Base-by-base conservation (phyloP, 2,888 invertebrate species). In the Ophraella communa region DNA sequence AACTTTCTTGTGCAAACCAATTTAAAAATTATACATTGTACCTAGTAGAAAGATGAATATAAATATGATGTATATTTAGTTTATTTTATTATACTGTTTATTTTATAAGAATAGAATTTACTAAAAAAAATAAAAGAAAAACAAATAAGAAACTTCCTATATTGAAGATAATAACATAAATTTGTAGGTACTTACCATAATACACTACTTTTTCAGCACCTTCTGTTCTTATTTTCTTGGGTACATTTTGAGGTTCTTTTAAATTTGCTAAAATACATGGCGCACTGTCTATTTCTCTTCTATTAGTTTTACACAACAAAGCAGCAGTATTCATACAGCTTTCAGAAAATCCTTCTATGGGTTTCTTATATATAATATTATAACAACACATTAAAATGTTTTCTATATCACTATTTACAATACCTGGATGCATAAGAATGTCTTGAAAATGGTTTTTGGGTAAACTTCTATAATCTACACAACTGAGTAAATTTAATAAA, bases 381-480 rank as follows among this genome's bases (percentile, higher is more conserved):
- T 63, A 60, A 47, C 77, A 61, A 71, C 73, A 75, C 23, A 70
- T 69, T 62, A 81, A 70, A 61, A 79, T 71, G 14, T 71, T 53
- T 17, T 55, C 59, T 59, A 79, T 71, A 57, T 73, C 69, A 10
- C 56, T 56, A 61, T 77, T 74, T 24, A 56, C 59, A 54, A 81
- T 72, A 71, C 77, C 75, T 11, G 76, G 76, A 72, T 74, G 77
- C 4, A 66, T 67, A 60, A 76, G 65, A 58, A 81, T 79, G 69
- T 78, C 74, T 24, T 67, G 70, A 33, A 82, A 70, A 62, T 79
- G 74, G 49, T 65, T 45, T 20, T 67, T 49, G 1, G 64, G 65
- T 3, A 80, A 20, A 21, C 35, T 62, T 18, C 72, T 70, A 70
- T 76, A 81, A 72, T 80, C 74, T 14, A 83, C 51, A 68, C 80